Percentiles rank a stretch among this genome's conserved stretches.
Evolutionary conservation across 2,797 vertebrate genomes (phyloP).

Genomic region (Gadopsis bispinosus): DNA sequence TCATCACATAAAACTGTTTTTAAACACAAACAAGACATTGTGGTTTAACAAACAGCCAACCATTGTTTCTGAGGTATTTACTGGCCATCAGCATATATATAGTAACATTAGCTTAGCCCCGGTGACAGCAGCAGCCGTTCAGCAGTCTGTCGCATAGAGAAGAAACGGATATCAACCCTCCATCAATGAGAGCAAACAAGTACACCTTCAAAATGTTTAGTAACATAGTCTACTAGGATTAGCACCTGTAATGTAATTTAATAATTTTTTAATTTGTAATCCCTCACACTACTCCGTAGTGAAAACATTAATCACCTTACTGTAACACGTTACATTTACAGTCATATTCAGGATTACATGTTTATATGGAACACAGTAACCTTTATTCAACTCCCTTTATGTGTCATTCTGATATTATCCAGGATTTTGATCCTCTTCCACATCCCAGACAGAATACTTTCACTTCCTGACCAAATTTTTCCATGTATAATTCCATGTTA

Average conservation of each 20-base stretch:
- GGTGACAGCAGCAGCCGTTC: neutral
- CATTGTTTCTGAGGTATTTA: too few species aligned
- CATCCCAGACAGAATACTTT: neutral
- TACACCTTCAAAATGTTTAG: neutral
- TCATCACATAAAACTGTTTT: neutral
- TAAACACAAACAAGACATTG: too few species aligned
- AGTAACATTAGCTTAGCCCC: too few species aligned
- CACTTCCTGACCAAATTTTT: neutral
- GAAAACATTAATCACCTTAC: too few species aligned
- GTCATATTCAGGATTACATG: neutral
- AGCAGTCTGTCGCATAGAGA: neutral
- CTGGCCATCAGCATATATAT: too few species aligned
- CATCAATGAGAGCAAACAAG: neutral
- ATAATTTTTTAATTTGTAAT: too few species aligned
- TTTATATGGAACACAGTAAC: neutral
- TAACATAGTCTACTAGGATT: neutral
- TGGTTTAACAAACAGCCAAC: too few species aligned
- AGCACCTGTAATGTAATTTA: too few species aligned
- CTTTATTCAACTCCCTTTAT: neutral
- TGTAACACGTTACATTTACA: too few species aligned
- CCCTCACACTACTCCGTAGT: too few species aligned
- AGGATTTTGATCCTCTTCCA: neutral
- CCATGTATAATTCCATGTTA: neutral
- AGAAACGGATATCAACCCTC: neutral
- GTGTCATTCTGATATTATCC: slow-evolving; percentile 6